These are phyloP conservation scores for Anagyrus pseudococci DNA, from an alignment of 2,888 invertebrate genomes.

Conservation along the genomic window DNA sequence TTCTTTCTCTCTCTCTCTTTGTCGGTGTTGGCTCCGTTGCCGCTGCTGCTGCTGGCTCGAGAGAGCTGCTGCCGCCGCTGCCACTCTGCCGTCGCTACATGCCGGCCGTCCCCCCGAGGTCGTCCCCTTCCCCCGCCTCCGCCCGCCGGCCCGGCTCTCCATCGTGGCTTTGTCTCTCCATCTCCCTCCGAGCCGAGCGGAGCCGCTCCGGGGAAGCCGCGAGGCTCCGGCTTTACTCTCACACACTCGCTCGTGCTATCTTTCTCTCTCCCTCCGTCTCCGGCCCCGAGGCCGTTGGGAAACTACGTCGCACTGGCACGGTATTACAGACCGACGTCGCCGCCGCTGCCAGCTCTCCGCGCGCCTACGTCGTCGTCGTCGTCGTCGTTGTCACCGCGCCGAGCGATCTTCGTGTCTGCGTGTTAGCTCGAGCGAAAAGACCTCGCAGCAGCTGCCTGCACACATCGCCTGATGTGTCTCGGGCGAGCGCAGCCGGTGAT, in stretches of 20 bases:
- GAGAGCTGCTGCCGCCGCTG: not conserved
- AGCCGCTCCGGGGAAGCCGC: slow-evolving; percentile 1
- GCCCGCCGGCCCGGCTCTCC: not conserved
- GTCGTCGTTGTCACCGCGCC: not conserved
- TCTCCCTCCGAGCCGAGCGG: too few species aligned
- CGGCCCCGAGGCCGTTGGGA: not conserved
- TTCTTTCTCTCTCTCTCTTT: slow-evolving; percentile 24
- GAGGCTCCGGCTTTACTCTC: not conserved
- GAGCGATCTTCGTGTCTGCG: too few species aligned
- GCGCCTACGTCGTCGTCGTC: slow-evolving; percentile 11
- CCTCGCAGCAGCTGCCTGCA: too few species aligned
- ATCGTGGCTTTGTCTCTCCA: not conserved
- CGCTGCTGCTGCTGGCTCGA: not conserved
- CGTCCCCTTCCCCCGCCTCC: slow-evolving; percentile 34
- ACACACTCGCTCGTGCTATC: slow-evolving; percentile 1
- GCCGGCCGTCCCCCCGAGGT: slow-evolving; percentile 31
- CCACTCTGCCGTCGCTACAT: not conserved
- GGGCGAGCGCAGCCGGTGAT: too few species aligned
- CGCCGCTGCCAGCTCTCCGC: not conserved
- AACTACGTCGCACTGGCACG: not conserved
- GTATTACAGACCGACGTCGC: slow-evolving; percentile 3
- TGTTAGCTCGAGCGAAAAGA: too few species aligned
- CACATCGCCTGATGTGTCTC: too few species aligned
- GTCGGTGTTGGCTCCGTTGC: not conserved
- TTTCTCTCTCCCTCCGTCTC: not conserved